Conservation (phyloP, 2,888 invertebrate species). For the Desoria tigrina region DNA sequence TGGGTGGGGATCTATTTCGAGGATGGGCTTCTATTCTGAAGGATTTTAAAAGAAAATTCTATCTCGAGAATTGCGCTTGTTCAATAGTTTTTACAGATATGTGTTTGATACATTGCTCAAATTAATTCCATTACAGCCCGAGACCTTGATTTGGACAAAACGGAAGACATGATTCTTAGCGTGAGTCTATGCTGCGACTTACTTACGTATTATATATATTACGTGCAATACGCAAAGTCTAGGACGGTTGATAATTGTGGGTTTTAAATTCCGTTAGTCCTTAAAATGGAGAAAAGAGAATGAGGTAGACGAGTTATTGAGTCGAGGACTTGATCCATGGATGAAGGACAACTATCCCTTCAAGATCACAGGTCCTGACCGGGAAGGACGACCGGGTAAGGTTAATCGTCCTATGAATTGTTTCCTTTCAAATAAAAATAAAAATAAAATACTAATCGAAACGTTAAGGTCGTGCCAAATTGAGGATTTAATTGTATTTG, state of each 20-base stretch:
- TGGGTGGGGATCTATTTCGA: no score
- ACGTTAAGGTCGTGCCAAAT: background rate
- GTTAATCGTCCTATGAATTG: no score
- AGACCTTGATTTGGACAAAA: no score
- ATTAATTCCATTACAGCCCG: no score
- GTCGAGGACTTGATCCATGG: constrained; percentile 13
- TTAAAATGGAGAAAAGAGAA: constrained; percentile 28
- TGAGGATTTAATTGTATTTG: background rate
- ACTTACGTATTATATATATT: constrained; percentile 20
- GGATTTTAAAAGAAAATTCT: no score
- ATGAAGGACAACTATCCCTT: constrained; percentile 21
- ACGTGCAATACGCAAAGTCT: background rate
- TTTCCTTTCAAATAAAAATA: background rate
- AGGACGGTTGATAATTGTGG: background rate
- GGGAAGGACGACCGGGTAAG: constrained; percentile 18
- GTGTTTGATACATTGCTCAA: no score
- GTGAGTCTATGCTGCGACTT: constrained; percentile 35
- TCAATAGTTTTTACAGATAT: no score
- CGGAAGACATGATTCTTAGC: no score
- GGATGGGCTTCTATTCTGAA: no score
- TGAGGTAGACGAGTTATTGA: constrained; percentile 20
- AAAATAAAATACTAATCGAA: background rate
- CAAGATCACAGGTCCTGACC: constrained; percentile 16
- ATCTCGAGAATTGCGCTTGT: no score
- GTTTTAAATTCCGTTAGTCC: constrained; percentile 20